phyloP scores from a whole-genome alignment of 2,888 invertebrate species.

The Ernsta delagoae region DNA sequence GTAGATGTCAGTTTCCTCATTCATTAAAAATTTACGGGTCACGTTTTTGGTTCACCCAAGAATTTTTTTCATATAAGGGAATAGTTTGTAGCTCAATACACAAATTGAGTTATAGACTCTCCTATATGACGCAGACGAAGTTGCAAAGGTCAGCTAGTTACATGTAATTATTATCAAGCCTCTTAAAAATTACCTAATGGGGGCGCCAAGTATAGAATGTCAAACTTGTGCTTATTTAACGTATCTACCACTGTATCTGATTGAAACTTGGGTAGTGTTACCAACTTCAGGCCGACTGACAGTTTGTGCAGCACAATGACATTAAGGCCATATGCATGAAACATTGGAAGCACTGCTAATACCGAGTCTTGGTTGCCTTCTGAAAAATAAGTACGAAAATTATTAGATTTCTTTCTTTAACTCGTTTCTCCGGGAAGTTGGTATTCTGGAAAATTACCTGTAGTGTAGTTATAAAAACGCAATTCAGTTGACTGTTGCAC shows the following conservation, averaged over 20 bases:
- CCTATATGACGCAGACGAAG: too few species aligned
- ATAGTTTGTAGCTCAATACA: too few species aligned
- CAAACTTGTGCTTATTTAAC: constrained; percentile 84
- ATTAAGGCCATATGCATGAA: constrained; percentile 88
- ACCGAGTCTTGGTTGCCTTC: constrained; percentile 79
- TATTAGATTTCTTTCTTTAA: too few species aligned
- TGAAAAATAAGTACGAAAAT: constrained; percentile 46
- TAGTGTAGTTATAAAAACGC: constrained; percentile 55
- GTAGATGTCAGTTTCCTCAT: too few species aligned
- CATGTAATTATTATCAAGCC: neutral
- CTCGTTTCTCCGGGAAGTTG: too few species aligned
- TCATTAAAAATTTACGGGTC: too few species aligned
- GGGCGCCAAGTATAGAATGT: constrained; percentile 89
- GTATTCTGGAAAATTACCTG: constrained; percentile 40
- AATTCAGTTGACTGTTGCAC: constrained; percentile 45
- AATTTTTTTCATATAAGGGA: too few species aligned
- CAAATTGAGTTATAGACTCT: too few species aligned
- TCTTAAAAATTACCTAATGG: constrained; percentile 85
- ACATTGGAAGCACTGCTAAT: constrained; percentile 88
- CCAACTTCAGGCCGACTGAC: constrained; percentile 84
- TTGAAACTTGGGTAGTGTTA: constrained; percentile 90
- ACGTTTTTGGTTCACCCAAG: too few species aligned
- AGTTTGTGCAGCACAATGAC: constrained; percentile 84
- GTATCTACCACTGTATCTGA: constrained; percentile 87
- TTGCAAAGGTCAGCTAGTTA: too few species aligned